Percentiles rank a stretch among this genome's conserved stretches.
Conservation (phyloP, 2,888 invertebrate species). For the Agrotis clavis region DNA sequence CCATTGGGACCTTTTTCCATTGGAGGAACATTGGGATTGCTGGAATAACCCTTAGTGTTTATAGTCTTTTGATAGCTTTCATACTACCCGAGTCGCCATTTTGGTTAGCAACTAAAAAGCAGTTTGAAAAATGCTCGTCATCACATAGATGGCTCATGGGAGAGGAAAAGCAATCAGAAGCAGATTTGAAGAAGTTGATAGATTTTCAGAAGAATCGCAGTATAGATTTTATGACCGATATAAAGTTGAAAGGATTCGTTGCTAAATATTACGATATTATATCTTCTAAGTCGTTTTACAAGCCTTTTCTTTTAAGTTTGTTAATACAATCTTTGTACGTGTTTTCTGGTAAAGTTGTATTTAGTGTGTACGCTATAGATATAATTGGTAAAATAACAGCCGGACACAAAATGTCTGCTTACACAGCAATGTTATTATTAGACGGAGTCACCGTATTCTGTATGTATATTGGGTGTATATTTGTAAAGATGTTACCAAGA, state of each 20-base stretch:
- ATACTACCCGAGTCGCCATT: slow-evolving; percentile 72
- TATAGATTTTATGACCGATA: background rate
- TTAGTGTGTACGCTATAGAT: slow-evolving; percentile 69
- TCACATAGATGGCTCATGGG: slow-evolving; percentile 65
- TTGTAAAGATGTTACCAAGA: slow-evolving; percentile 43
- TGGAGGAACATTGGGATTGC: slow-evolving; percentile 70
- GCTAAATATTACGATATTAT: slow-evolving; percentile 34
- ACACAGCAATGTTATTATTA: slow-evolving; percentile 54
- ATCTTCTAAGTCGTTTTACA: slow-evolving; percentile 41
- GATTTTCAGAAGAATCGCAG: slow-evolving; percentile 26
- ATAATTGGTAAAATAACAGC: slow-evolving; percentile 70
- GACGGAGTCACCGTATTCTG: slow-evolving; percentile 48
- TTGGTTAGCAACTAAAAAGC: slow-evolving; percentile 60
- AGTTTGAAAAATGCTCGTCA: slow-evolving; percentile 41
- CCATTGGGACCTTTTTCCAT: slow-evolving; percentile 70
- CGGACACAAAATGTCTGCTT: slow-evolving; percentile 35
- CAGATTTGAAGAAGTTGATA: slow-evolving; percentile 43
- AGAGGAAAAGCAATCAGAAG: slow-evolving; percentile 43
- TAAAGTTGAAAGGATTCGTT: slow-evolving; percentile 24
- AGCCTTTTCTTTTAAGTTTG: slow-evolving; percentile 45
- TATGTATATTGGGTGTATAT: slow-evolving; percentile 53
- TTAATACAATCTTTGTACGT: slow-evolving; percentile 39
- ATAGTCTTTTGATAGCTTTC: slow-evolving; percentile 53
- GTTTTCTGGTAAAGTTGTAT: slow-evolving; percentile 56
- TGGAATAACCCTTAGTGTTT: slow-evolving; percentile 58